phyloP scores from a whole-genome alignment of 1,140 invertebrate species.

The Pachypsylla venusta region DNA sequence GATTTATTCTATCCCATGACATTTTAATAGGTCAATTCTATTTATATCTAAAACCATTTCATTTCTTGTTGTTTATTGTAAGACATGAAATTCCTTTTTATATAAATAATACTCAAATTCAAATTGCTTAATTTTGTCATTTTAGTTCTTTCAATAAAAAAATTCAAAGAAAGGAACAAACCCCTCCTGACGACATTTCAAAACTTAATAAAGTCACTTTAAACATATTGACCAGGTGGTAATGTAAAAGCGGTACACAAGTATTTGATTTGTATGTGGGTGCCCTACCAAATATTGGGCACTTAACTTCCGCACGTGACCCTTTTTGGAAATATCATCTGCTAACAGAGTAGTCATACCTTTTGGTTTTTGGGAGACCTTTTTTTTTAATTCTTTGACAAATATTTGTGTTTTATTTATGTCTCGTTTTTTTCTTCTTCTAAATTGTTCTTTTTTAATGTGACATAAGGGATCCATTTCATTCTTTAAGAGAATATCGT shows the following conservation, averaged over 20 bases:
- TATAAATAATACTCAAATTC: too few species aligned
- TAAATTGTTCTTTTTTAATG: constrained; percentile 7
- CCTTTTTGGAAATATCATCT: background rate
- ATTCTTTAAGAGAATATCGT: too few species aligned
- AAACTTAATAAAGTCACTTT: constrained; percentile 5
- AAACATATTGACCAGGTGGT: background rate
- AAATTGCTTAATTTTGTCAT: too few species aligned
- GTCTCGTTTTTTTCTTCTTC: too few species aligned
- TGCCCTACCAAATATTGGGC: background rate
- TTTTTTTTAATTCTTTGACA: constrained; percentile 2
- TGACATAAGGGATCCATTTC: background rate
- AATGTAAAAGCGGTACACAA: too few species aligned
- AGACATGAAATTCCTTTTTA: too few species aligned
- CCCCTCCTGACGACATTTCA: background rate
- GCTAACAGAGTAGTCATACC: constrained; percentile 4
- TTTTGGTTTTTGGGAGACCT: constrained; percentile 1
- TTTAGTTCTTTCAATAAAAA: too few species aligned
- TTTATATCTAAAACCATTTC: too few species aligned
- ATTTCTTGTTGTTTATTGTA: too few species aligned
- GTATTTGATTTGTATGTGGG: background rate
- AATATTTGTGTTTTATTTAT: constrained; percentile 8
- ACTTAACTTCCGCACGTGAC: constrained; percentile 9
- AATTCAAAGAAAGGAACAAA: too few species aligned
- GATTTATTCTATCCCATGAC: too few species aligned
- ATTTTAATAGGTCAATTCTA: too few species aligned